Evolutionary conservation across 2,797 vertebrate species (phyloP).

Genomic region (Cyclopterus lumpus): DNA sequence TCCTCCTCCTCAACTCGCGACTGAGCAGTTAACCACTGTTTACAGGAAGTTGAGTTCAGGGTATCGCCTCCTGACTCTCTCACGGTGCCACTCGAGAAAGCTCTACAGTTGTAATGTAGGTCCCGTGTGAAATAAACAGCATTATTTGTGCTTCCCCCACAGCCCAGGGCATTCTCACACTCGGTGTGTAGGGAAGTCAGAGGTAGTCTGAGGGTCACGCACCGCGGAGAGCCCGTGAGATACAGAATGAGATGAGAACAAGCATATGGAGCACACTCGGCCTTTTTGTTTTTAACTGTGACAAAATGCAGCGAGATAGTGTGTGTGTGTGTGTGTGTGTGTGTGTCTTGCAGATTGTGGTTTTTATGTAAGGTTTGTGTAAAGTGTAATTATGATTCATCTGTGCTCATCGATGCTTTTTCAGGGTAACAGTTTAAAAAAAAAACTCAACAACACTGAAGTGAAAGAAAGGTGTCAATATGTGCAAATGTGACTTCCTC

Average conservation of each 20-base stretch:
- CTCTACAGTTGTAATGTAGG: slow-evolving; percentile 10
- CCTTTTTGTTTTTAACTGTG: slow-evolving; percentile 16
- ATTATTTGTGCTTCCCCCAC: no score
- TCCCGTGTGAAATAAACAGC: slow-evolving; percentile 14
- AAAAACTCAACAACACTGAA: neutral
- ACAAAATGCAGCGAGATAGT: slow-evolving; percentile 4
- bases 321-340: neutral
- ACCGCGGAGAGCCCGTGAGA: slow-evolving; percentile 38
- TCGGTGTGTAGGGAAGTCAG: slow-evolving; percentile 8
- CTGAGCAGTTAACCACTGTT: slow-evolving; percentile 60
- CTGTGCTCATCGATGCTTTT: neutral
- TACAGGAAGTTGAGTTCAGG: slow-evolving; percentile 62
- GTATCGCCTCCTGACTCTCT: slow-evolving; percentile 43
- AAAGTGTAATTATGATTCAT: neutral
- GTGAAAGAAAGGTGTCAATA: neutral
- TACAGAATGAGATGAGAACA: slow-evolving; percentile 18
- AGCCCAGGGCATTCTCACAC: slow-evolving; percentile 32
- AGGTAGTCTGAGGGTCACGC: neutral
- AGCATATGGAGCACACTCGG: slow-evolving; percentile 2
- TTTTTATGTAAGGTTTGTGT: slow-evolving; percentile 17
- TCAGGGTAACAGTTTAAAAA: neutral
- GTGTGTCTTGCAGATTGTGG: neutral
- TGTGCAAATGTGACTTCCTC: neutral
- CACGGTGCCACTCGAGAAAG: slow-evolving; percentile 27
- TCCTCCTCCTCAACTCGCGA: slow-evolving; percentile 47